Conservation (phyloP, 30 jellyfish, hydroid and myxozoan genomes). For the Turritopsis dohrnii region DNA sequence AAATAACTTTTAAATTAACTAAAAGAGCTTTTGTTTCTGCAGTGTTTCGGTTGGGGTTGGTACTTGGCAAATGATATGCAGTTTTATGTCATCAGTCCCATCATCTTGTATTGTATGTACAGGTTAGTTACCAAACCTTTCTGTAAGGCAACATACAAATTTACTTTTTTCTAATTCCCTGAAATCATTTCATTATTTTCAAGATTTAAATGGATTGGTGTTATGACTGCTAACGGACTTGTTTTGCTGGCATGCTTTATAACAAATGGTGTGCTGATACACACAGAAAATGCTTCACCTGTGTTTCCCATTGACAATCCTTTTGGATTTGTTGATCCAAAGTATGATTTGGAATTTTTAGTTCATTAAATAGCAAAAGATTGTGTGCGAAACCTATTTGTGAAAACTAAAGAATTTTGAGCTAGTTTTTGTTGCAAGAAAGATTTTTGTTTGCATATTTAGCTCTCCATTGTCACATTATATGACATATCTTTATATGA, state of each 20-base stretch:
- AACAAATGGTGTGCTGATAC: conserved; percentile 28
- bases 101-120: conserved; percentile 5
- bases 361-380: background rate
- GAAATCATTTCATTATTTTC: background rate
- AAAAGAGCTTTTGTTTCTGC: background rate
- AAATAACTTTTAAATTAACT: too few relatives aligned
- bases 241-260: background rate
- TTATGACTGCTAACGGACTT: conserved; percentile 3
- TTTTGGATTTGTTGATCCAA: background rate
- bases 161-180: background rate
- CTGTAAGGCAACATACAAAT: too few relatives aligned
- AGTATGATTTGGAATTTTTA: background rate
- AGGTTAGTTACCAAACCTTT: background rate
- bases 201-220: conserved; percentile 31
- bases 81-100: conserved; percentile 44
- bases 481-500: background rate
- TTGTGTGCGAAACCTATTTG: background rate
- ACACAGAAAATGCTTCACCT: conserved; percentile 25
- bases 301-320: background rate
- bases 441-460: background rate
- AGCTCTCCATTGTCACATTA: background rate
- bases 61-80: conserved; percentile 39
- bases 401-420: background rate
- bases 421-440: background rate
- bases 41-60: conserved; percentile 39